Conservation (phyloP, 2,888 invertebrate species). For the Chymomyza amoena region DNA sequence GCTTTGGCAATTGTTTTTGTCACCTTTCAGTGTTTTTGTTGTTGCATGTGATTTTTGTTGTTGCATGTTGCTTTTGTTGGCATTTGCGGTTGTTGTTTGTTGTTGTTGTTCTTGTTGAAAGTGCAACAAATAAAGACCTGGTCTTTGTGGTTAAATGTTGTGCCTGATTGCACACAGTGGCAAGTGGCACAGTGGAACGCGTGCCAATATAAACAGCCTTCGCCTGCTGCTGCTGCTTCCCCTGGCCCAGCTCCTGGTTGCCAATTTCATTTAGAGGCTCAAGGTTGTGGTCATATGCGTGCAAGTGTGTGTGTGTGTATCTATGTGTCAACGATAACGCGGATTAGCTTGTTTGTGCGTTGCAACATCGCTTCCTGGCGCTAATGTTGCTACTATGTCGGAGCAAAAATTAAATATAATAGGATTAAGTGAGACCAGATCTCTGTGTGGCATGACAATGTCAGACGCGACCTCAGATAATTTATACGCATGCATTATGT, state of each 20-base stretch:
- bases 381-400: background rate
- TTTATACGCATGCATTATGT: background rate
- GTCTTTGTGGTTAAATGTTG: conserved; percentile 25
- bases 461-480: background rate
- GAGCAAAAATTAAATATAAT: background rate
- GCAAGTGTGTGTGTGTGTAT: background rate
- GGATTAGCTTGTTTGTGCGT: background rate
- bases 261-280: background rate
- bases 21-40: conserved; percentile 24
- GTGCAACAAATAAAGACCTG: background rate
- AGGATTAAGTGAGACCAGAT: background rate
- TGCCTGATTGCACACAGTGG: conserved; percentile 34
- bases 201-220: background rate
- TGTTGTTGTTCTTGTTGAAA: conserved; percentile 29
- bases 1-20: background rate
- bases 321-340: background rate
- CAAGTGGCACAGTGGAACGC: background rate
- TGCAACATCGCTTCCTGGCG: background rate
- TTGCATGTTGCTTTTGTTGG: conserved; percentile 40
- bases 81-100: conserved; percentile 13
- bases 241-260: background rate
- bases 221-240: background rate
- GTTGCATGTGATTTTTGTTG: conserved; percentile 34
- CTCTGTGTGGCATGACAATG: background rate
- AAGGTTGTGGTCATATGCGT: background rate